Evolutionary conservation across 2,797 vertebrate species (phyloP).

Genomic region (Pipistrellus kuhlii): DNA sequence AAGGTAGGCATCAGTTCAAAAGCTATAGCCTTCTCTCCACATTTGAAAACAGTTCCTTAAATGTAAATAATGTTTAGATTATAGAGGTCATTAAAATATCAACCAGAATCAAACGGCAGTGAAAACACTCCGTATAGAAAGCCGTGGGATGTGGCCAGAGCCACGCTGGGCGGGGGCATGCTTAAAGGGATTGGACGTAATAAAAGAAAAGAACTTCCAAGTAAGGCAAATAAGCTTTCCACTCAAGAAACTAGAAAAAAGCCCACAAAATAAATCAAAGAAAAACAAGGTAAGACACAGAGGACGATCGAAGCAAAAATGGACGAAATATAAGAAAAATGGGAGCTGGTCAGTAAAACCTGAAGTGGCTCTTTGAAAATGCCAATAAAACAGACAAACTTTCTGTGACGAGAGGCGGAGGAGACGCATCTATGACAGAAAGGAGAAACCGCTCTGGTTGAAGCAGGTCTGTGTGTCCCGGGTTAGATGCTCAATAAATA

Average conservation of each 20-base stretch:
- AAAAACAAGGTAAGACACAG: neutral
- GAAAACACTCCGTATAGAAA: neutral
- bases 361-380: slow-evolving; percentile 23
- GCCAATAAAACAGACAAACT: neutral
- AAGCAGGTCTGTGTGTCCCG: neutral
- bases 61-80: neutral
- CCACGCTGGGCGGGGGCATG: neutral
- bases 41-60: neutral
- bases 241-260: neutral
- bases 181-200: neutral
- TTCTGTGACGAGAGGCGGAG: neutral
- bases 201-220: neutral
- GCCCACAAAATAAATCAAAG: neutral
- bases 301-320: neutral
- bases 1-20: neutral
- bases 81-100: neutral
- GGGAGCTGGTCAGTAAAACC: neutral
- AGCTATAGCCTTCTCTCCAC: neutral
- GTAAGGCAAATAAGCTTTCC: neutral
- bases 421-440: neutral
- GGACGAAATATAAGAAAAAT: neutral
- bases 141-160: neutral
- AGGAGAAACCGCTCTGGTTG: neutral
- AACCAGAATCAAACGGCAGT: neutral
- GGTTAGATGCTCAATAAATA: neutral